A percentile compares a stretch with the other conserved stretches of the same genome.
Conservation (phyloP, 2,797 vertebrate genomes). For the Pyrocephalus nanus region DNA sequence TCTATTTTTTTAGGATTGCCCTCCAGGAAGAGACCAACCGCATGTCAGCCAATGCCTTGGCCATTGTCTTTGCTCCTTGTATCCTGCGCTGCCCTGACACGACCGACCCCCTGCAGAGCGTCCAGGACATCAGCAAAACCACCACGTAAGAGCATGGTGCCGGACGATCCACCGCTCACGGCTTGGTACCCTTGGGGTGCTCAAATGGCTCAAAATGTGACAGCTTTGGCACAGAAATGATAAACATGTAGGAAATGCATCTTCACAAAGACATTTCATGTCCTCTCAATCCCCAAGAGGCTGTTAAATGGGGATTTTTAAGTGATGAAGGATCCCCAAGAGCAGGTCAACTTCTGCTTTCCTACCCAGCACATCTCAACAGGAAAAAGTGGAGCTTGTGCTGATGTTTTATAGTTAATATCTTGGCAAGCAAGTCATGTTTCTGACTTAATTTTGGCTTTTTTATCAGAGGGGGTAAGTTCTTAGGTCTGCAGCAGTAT, state of each 20-base stretch:
- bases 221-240: background rate
- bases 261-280: background rate
- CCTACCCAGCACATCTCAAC: background rate
- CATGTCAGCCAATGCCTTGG: constrained; percentile 97
- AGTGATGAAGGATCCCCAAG: background rate
- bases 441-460: background rate
- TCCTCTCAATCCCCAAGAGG: background rate
- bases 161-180: background rate
- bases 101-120: constrained; percentile 92
- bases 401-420: background rate
- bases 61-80: constrained; percentile 97
- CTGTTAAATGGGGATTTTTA: background rate
- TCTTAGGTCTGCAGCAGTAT: background rate
- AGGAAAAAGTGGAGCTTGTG: background rate
- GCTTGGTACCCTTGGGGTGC: no score
- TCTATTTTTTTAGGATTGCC: constrained; percentile 82
- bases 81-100: constrained; percentile 96
- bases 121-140: constrained; percentile 97
- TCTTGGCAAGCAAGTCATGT: background rate
- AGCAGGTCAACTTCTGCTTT: background rate
- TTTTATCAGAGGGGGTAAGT: background rate
- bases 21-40: constrained; percentile 96
- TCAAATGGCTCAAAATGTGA: background rate
- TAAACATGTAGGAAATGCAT: background rate
- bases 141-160: constrained; percentile 86